Base-by-base conservation (phyloP, 2,888 invertebrate genomes). In the Eupithecia dodoneata region DNA sequence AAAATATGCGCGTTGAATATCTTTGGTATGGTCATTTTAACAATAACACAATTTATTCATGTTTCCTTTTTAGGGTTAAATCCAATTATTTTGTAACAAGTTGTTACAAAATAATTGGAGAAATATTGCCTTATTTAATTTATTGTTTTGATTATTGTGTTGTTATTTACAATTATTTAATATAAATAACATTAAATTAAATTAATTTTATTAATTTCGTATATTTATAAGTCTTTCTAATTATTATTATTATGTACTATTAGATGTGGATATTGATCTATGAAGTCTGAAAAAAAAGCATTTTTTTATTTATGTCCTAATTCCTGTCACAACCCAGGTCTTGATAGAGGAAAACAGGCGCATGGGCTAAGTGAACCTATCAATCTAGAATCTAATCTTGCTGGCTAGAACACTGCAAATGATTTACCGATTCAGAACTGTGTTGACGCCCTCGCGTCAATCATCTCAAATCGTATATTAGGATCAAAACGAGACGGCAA, bases 391-490 rank as follows among this genome's bases (percentile, higher is more conserved):
- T 9, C 44, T 67, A 45, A 74, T 74, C 74, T 41, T 10, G 15
- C 47, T 69, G 66, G 74, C 76, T 79, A 83, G 83, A 77, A 77
- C 78, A 77, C 63, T 79, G 79, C 52, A 52, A 84, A 83, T 86
- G 79, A 85, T 83, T 84, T 85, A 82, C 81, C 83, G 85, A 83
- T 67, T 65, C 85, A 83, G 85, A 82, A 84, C 78, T 80, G 80
- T 77, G 80, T 82, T 63, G 76, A 80, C 82, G 84, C 81, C 84
- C 80, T 77, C 80, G 88, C 91, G 94, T 91, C 94, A 94, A 93
- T 94, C 94, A 94, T 88, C 82, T 83, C 80, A 87, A 90, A 92
- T 93, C 94, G 90, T 93, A 91, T 93, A 93, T 94, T 92, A 92
- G 89, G 88, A 90, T 91, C 90, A 88, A 86, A 86, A 86, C 87